Evolutionary conservation across 2,113 vertebrate genomes (phyloP).

Genomic region (Chloropsis cyanopogon): DNA sequence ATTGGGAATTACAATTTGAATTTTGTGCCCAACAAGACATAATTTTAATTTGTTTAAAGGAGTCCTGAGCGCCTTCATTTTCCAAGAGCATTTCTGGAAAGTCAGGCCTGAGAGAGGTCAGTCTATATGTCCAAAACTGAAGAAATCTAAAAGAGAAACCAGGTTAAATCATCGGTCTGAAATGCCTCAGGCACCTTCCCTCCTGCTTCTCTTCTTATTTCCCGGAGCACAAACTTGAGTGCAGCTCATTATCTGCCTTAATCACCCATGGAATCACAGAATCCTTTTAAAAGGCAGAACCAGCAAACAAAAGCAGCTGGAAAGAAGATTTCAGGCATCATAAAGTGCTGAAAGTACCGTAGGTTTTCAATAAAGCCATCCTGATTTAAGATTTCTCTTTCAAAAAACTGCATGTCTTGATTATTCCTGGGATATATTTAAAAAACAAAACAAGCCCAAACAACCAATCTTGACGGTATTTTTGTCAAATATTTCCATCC

Average conservation of each 20-base stretch:
- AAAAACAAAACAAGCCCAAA: background rate
- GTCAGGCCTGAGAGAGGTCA: background rate
- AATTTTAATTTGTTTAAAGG: background rate
- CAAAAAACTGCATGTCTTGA: background rate
- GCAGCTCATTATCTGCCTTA: background rate
- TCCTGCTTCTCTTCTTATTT: background rate
- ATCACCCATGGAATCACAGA: background rate
- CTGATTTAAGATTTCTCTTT: background rate
- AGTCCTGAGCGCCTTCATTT: background rate
- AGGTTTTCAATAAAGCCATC: background rate
- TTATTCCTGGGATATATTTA: background rate
- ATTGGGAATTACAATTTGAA: background rate
- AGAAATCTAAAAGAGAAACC: background rate
- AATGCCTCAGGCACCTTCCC: background rate
- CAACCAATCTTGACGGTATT: background rate
- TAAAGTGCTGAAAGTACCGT: background rate
- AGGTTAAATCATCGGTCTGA: background rate
- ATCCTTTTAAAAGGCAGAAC: background rate
- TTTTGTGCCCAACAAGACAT: background rate
- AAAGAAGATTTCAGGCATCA: background rate
- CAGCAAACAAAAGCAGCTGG: background rate
- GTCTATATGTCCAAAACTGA: background rate
- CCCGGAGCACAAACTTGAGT: background rate
- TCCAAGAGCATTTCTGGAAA: background rate
- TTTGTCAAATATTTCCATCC: slow-evolving; percentile 33